Base-by-base conservation (phyloP, 2,113 vertebrate genomes). In the Gallinago jamesoni region DNA sequence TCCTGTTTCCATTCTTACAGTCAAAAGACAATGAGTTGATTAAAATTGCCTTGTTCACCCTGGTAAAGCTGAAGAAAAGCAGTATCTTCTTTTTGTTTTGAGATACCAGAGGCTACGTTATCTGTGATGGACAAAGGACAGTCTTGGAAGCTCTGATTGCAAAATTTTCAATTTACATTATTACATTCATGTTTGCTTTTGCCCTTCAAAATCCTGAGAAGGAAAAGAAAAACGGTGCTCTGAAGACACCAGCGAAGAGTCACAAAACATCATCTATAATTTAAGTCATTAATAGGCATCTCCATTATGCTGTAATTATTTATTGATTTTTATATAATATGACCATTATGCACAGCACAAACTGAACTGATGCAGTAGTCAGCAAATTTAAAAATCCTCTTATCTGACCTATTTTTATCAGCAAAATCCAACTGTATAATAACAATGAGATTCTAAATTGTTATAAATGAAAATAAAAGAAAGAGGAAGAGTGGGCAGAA, bases 271-370 rank as follows among this genome's bases (percentile, higher is more conserved):
- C 14, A 43, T 53, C 55, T 95, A 18, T 39, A 80, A 77, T 90
- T 93, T 53, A 87, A 86, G 16, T 81, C 5, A n/a, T 89, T 81
- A 91, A 83, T 47, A 76, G 41, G 19, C 19, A 72, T 62, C 19
- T 74, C 45, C 48, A 53, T 91, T 85, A 55, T 57, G 22, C 39
- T 77, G 52, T 96, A 89, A 89, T 80, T 94, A 91, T 96, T 76
- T 95, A 79, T 89, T 90, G 93, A 73, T 81, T 95, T 97, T 96
- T 87, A 66, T 37, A 31, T 25, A 43, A 31, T 53, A n/a, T 70
- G 69, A 66, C 52, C 6, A 28, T 87, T 81, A 75, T 30, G 43
- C 67, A 87, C 14, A 78, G 43, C 18, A 22, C 47, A 89, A 18
- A 15, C 24, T 64, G 53, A 70, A 84, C 68, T 52, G 53, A 60